Evolutionary conservation across 1,140 invertebrate species (phyloP).

Genomic region (Rhizoglyphus robini): DNA sequence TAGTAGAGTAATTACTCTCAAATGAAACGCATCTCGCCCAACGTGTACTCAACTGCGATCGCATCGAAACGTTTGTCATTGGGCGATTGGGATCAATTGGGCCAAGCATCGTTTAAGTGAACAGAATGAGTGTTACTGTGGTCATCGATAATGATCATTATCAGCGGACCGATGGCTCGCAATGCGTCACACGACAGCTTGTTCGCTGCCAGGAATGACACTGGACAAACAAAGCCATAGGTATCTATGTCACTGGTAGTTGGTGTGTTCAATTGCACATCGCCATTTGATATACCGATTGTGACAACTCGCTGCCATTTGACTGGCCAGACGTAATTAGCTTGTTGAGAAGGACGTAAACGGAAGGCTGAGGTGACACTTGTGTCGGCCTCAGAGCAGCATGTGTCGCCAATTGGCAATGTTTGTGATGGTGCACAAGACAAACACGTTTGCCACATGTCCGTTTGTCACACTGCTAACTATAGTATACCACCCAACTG

Average conservation of each 20-base stretch:
- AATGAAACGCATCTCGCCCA: background rate
- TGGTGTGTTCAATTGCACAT: background rate
- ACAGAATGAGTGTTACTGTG: too few species aligned
- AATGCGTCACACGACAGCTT: too few species aligned
- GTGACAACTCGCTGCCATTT: background rate
- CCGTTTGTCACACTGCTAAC: background rate
- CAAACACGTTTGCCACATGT: slow-evolving; percentile 1
- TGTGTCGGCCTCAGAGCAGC: background rate
- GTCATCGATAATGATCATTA: too few species aligned
- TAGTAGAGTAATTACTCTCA: background rate
- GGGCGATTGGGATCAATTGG: too few species aligned
- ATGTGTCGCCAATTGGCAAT: background rate
- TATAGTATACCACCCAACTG: background rate
- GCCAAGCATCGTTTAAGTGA: too few species aligned
- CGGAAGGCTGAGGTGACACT: background rate
- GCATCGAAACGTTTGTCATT: too few species aligned
- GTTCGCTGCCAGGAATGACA: too few species aligned
- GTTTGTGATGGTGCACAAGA: background rate
- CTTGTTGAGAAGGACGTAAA: background rate
- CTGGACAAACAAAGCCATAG: too few species aligned
- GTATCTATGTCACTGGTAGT: too few species aligned
- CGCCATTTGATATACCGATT: background rate
- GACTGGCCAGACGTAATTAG: too few species aligned
- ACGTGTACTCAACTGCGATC: background rate
- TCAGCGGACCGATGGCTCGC: too few species aligned